A percentile compares a stretch with the other conserved stretches of the same genome.
Evolutionary conservation across 1,140 invertebrate species (phyloP).

Genomic region (Anagrus nilaparvatae): DNA sequence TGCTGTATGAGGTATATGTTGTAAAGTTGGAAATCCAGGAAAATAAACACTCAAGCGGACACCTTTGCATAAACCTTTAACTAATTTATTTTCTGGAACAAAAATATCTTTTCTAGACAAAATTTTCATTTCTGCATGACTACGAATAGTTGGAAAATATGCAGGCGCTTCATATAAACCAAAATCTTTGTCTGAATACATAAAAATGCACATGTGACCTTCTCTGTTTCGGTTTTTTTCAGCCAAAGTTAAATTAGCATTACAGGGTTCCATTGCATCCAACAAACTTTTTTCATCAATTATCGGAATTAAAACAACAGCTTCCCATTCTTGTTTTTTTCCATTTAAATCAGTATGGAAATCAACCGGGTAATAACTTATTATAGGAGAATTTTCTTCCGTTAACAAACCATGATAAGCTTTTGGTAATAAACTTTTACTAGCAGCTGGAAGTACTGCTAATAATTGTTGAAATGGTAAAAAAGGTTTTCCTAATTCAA

Average conservation of each 20-base stretch:
- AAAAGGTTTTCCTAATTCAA: conserved; percentile 81
- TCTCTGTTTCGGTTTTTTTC: conserved; percentile 71
- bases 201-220: conserved; percentile 76
- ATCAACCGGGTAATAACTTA: conserved; percentile 80
- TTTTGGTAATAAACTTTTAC: conserved; percentile 65
- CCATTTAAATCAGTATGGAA: conserved; percentile 89
- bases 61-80: conserved; percentile 64
- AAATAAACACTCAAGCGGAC: conserved; percentile 62
- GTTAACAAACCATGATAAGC: conserved; percentile 79
- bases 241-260: conserved; percentile 54
- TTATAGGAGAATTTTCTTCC: conserved; percentile 69
- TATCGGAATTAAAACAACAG: conserved; percentile 92
- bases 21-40: conserved; percentile 85
- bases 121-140: conserved; percentile 45
- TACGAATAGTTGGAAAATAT: conserved; percentile 57
- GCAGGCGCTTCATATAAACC: conserved; percentile 48
- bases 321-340: conserved; percentile 95
- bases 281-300: conserved; percentile 64
- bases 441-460: conserved; percentile 83
- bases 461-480: conserved; percentile 90
- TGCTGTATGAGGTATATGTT: conserved; percentile 69
- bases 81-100: conserved; percentile 49
- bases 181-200: conserved; percentile 49
- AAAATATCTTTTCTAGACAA: conserved; percentile 50
- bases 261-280: conserved; percentile 63